phyloP scores from a whole-genome alignment of 2,113 vertebrate genomes.

The Platanista minor region DNA sequence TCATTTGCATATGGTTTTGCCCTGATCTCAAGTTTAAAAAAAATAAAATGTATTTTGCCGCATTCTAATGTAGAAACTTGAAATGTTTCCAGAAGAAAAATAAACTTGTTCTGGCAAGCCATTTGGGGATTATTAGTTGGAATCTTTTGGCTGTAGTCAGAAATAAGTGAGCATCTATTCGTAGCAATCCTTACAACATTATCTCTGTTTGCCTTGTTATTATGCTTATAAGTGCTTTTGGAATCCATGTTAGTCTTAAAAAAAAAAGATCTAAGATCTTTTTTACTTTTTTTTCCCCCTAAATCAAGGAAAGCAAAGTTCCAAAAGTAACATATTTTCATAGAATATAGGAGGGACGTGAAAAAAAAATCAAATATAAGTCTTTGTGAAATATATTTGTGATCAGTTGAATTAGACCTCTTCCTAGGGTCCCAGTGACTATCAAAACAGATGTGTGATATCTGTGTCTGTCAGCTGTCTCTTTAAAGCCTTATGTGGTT shows the following conservation, averaged over 20 bases:
- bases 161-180: slow-evolving; percentile 58
- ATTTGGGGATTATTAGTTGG: slow-evolving; percentile 24
- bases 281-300: slow-evolving; percentile 36
- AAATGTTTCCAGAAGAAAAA: slow-evolving; percentile 60
- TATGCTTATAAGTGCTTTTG: slow-evolving; percentile 59
- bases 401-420: slow-evolving; percentile 40
- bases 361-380: neutral
- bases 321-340: slow-evolving; percentile 40
- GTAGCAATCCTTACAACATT: neutral
- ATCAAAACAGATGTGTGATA: slow-evolving; percentile 52
- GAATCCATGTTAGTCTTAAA: slow-evolving; percentile 54
- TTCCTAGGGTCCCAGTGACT: slow-evolving; percentile 20
- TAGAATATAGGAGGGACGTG: slow-evolving; percentile 9
- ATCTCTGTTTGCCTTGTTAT: slow-evolving; percentile 59
- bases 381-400: slow-evolving; percentile 40
- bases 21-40: slow-evolving; percentile 44
- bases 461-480: slow-evolving; percentile 47
- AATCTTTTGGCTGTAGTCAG: slow-evolving; percentile 44
- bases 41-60: neutral
- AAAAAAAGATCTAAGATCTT: slow-evolving; percentile 55
- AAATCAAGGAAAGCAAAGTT: slow-evolving; percentile 47
- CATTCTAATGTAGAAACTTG: neutral
- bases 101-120: slow-evolving; percentile 53
- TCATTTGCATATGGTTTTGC: slow-evolving; percentile 1
- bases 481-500: slow-evolving; percentile 54